Conservation (phyloP, 2,797 vertebrate species). For the Eupleurogrammus muticus region DNA sequence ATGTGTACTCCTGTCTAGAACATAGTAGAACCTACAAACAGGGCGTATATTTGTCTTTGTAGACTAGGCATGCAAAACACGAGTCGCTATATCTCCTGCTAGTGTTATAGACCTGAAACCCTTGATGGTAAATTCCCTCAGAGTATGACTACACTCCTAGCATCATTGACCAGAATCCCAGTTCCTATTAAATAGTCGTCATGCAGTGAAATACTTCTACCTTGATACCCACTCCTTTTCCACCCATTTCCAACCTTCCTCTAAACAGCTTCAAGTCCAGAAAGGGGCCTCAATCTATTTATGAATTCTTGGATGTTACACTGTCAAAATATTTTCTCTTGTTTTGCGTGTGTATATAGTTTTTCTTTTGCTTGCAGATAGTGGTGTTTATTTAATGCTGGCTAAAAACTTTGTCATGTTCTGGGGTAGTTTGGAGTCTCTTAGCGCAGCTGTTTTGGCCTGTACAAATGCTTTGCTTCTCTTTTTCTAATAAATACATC, state of each 20-base stretch:
- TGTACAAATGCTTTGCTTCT: conserved; percentile 73
- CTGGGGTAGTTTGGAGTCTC: conserved; percentile 31
- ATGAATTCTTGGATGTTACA: conserved; percentile 62
- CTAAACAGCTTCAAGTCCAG: conserved; percentile 80
- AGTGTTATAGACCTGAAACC: conserved; percentile 11
- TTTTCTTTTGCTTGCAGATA: conserved; percentile 40
- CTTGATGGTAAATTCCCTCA: neutral
- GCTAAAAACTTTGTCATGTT: conserved; percentile 12
- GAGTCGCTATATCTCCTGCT: conserved; percentile 20
- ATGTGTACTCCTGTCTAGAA: conserved; percentile 4
- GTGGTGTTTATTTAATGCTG: conserved; percentile 72
- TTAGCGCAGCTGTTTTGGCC: conserved; percentile 52
- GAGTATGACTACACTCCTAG: conserved; percentile 10
- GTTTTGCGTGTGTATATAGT: conserved; percentile 65
- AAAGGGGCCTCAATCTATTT: conserved; percentile 83
- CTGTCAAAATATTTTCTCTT: conserved; percentile 31
- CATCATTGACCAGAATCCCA: neutral
- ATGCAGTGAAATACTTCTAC: conserved; percentile 20
- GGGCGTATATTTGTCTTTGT: conserved; percentile 34
- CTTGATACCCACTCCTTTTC: neutral
- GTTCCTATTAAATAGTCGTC: neutral
- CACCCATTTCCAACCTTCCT: conserved; percentile 52
- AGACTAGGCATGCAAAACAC: conserved; percentile 51
- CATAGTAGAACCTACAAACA: neutral
- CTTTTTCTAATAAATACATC: conserved; percentile 81